Conservation (phyloP, 2,113 vertebrate species). For the Pteronura brasiliensis region DNA sequence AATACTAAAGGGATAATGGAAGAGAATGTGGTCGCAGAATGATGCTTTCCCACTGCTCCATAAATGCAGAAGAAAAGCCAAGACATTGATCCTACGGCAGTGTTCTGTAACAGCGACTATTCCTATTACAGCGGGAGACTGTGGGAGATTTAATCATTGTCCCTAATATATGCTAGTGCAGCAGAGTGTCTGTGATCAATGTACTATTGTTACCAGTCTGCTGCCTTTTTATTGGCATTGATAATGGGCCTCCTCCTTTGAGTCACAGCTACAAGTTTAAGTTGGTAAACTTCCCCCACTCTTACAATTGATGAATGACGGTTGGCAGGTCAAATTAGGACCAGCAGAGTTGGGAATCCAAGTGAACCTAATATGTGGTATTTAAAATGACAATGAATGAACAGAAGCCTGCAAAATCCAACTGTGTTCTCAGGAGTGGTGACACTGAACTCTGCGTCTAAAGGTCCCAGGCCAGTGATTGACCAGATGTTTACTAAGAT, state of each 20-base stretch:
- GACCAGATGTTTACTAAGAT: background rate
- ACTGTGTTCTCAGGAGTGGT: background rate
- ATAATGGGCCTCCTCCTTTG: slow-evolving; percentile 64
- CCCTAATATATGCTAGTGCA: slow-evolving; percentile 59
- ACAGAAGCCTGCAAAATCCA: background rate
- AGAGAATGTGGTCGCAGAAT: slow-evolving; percentile 64
- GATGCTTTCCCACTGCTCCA: slow-evolving; percentile 39
- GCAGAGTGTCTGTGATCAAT: slow-evolving; percentile 66
- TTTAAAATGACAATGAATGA: background rate
- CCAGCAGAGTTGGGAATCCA: background rate
- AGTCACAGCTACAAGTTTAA: slow-evolving; percentile 25
- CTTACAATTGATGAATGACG: background rate
- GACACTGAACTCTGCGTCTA: background rate
- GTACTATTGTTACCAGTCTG: slow-evolving; percentile 43
- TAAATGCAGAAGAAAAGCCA: slow-evolving; percentile 72
- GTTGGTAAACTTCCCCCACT: background rate
- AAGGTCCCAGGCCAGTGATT: background rate
- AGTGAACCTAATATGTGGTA: background rate
- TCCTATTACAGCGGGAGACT: slow-evolving; percentile 69
- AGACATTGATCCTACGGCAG: slow-evolving; percentile 76
- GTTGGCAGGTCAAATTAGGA: background rate
- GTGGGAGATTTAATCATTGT: slow-evolving; percentile 67
- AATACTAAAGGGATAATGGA: slow-evolving; percentile 47
- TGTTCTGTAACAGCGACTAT: slow-evolving; percentile 77
- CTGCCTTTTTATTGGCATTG: slow-evolving; percentile 56